Conservation (phyloP, 2,888 invertebrate genomes). For the Dastarcus helophoroides region DNA sequence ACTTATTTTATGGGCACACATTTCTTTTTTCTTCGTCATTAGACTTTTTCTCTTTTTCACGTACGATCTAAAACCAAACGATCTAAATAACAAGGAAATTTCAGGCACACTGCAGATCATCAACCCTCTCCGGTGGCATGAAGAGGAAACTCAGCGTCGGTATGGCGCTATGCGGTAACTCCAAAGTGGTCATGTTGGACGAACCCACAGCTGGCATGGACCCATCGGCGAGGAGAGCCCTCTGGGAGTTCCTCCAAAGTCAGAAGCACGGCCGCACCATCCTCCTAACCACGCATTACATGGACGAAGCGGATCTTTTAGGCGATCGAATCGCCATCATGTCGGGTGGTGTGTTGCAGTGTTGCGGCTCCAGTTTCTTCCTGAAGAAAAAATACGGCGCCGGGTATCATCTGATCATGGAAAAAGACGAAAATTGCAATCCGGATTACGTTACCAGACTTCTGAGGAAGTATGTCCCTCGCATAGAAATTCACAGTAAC, state of each 20-base stretch:
- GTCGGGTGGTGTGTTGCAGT: conserved; percentile 62
- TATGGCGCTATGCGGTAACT: conserved; percentile 57
- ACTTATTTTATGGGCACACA: no score
- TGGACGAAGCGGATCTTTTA: conserved; percentile 76
- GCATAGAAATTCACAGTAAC: conserved; percentile 50
- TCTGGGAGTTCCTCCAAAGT: conserved; percentile 65
- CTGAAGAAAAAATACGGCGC: conserved; percentile 71
- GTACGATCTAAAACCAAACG: no score
- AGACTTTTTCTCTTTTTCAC: no score
- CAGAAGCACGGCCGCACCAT: conserved; percentile 60
- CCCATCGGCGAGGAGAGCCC: conserved; percentile 61
- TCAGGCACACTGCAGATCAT: conserved; percentile 35
- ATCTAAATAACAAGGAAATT: no score
- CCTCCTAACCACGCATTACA: conserved; percentile 69
- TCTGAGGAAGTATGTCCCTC: conserved; percentile 50
- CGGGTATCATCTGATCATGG: conserved; percentile 64
- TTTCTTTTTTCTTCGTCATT: no score
- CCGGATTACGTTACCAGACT: conserved; percentile 42
- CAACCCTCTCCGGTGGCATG: conserved; percentile 57
- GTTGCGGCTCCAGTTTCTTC: conserved; percentile 63
- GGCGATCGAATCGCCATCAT: conserved; percentile 77
- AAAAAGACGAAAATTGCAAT: conserved; percentile 43
- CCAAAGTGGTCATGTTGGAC: conserved; percentile 53
- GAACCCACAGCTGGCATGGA: conserved; percentile 73
- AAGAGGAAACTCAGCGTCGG: conserved; percentile 59